These are phyloP conservation scores for Semotilus atromaculatus DNA, from an alignment of 2,797 vertebrate species.

Conservation along the genomic window DNA sequence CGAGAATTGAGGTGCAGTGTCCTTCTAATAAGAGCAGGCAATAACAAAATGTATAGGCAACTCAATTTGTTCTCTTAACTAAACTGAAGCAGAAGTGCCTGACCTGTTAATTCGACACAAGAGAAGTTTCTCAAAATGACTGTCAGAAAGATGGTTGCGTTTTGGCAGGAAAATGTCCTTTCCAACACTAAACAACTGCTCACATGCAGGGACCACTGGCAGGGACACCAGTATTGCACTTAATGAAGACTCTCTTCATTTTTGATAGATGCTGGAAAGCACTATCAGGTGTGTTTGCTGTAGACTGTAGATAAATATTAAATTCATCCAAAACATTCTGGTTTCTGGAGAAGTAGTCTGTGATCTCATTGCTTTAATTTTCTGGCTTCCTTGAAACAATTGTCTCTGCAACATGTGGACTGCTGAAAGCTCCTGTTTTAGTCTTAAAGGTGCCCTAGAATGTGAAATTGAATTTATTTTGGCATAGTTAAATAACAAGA, in stretches of 20 bases:
- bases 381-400: not conserved
- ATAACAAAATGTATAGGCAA: not conserved
- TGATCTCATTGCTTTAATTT: not conserved
- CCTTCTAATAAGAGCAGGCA: not conserved
- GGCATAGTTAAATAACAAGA: too few species aligned
- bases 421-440: not conserved
- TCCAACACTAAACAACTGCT: too few species aligned
- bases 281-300: not conserved
- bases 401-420: not conserved
- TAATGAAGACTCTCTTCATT: not conserved
- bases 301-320: not conserved
- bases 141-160: too few species aligned
- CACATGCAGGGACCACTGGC: too few species aligned
- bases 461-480: too few species aligned
- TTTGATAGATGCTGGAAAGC: not conserved
- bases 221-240: not conserved
- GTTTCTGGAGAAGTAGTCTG: not conserved
- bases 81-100: too few species aligned
- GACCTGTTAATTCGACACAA: too few species aligned
- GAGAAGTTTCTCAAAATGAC: too few species aligned
- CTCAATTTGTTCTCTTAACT: not conserved
- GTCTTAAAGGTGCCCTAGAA: too few species aligned
- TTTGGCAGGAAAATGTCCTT: too few species aligned
- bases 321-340: not conserved
- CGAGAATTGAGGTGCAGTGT: not conserved